These are phyloP conservation scores for Phrynocephalus forsythii DNA, from an alignment of 2,797 vertebrate genomes.

Conservation along the genomic window DNA sequence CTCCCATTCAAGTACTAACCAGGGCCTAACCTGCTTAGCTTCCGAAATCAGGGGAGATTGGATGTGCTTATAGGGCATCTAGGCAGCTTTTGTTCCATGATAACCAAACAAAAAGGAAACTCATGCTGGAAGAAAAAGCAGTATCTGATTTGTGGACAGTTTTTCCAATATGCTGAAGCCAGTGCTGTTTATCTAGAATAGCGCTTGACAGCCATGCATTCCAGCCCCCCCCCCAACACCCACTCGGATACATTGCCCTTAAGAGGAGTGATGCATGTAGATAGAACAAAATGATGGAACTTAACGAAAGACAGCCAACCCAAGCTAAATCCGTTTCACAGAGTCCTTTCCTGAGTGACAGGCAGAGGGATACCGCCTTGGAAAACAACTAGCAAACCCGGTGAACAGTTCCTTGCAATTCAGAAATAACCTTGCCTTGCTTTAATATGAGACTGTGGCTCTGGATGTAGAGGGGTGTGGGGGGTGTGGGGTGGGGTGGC, in stretches of 20 bases:
- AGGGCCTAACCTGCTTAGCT: no score
- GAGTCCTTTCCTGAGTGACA: slow-evolving; percentile 60
- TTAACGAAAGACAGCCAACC: slow-evolving; percentile 61
- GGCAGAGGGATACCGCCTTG: slow-evolving; percentile 38
- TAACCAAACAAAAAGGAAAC: slow-evolving; percentile 59
- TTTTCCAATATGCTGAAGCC: slow-evolving; percentile 63
- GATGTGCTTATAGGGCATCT: no score
- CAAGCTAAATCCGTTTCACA: slow-evolving; percentile 61
- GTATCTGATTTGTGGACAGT: slow-evolving; percentile 67
- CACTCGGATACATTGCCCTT: slow-evolving; percentile 39
- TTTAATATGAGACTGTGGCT: slow-evolving; percentile 2
- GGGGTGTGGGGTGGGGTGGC: not conserved
- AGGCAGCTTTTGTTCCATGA: slow-evolving; percentile 37
- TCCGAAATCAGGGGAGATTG: no score
- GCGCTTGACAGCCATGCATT: slow-evolving; percentile 62
- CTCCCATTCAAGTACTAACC: no score
- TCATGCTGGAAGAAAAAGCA: slow-evolving; percentile 48
- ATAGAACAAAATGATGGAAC: slow-evolving; percentile 64
- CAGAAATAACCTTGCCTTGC: not conserved
- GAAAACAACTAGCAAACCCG: slow-evolving; percentile 49
- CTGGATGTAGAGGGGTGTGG: not conserved
- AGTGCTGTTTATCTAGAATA: slow-evolving; percentile 66
- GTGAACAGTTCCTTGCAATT: slow-evolving; percentile 35
- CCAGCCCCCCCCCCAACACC: slow-evolving; percentile 61
- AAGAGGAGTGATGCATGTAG: slow-evolving; percentile 51